phyloP scores from a whole-genome alignment of 2,113 vertebrate species.

The Neoarius graeffei region DNA sequence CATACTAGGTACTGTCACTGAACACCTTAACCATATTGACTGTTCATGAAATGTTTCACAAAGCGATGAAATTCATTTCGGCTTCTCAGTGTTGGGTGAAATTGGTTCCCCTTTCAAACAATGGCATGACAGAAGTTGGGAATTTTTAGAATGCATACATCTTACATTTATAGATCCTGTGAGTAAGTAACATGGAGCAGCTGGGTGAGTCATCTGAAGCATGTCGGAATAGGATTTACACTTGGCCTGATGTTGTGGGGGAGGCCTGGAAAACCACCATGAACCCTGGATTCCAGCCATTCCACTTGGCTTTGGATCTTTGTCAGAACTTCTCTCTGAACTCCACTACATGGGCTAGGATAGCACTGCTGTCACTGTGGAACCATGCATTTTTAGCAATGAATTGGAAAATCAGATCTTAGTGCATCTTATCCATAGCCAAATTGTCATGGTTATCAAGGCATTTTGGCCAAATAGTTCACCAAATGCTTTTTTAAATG shows the following conservation, averaged over 20 bases:
- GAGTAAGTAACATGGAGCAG: conserved; percentile 42
- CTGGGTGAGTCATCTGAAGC: conserved; percentile 45
- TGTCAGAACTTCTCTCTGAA: conserved; percentile 31
- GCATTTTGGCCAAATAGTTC: not conserved
- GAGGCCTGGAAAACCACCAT: conserved; percentile 22
- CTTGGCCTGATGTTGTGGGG: conserved; percentile 33
- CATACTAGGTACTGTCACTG: not conserved
- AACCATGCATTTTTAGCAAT: conserved; percentile 13
- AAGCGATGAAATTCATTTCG: not conserved
- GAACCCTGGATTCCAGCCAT: conserved; percentile 49
- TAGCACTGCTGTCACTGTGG: conserved; percentile 6
- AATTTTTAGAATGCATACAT: conserved; percentile 22
- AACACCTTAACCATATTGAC: not conserved
- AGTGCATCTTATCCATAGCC: not conserved
- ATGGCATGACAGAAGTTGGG: not conserved
- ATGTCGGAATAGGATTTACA: conserved; percentile 52
- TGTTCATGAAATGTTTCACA: not conserved
- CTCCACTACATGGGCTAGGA: not conserved
- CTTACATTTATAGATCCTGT: not conserved
- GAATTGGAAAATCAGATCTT: conserved; percentile 18
- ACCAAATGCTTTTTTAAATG: not conserved
- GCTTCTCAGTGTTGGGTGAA: not conserved
- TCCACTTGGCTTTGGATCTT: conserved; percentile 41
- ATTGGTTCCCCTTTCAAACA: conserved; percentile 20
- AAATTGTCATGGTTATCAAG: not conserved